A percentile compares a stretch with the other conserved stretches of the same genome.
Conservation (phyloP, 2,888 invertebrate species). For the Pammene fasciana region DNA sequence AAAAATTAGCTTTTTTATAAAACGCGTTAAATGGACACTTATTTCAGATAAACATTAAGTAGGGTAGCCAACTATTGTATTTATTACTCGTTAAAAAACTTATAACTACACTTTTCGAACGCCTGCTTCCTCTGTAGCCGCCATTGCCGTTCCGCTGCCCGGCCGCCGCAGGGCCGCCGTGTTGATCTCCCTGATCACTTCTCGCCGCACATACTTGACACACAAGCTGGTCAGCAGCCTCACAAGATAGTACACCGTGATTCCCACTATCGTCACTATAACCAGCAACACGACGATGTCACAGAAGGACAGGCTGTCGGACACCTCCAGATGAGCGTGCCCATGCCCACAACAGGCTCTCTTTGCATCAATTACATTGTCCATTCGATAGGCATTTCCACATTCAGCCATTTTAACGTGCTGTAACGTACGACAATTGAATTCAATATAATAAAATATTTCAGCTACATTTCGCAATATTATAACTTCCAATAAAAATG, state of each 20-base stretch:
- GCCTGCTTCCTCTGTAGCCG: not conserved
- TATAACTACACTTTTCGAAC: slow-evolving; percentile 32
- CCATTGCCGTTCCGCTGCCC: not conserved
- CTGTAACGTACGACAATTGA: slow-evolving; percentile 9
- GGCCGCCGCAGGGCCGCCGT: slow-evolving; percentile 27
- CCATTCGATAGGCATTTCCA: slow-evolving; percentile 22
- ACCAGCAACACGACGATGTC: slow-evolving; percentile 55
- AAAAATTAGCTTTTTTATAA: not conserved
- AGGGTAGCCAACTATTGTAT: too few relatives aligned
- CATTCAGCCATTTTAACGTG: slow-evolving; percentile 27
- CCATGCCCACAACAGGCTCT: slow-evolving; percentile 43
- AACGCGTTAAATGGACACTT: not conserved
- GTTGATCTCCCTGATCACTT: slow-evolving; percentile 53
- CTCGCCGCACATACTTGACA: slow-evolving; percentile 51
- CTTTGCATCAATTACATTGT: slow-evolving; percentile 14
- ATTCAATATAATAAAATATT: slow-evolving; percentile 17
- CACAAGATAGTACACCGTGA: slow-evolving; percentile 51
- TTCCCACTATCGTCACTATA: slow-evolving; percentile 50
- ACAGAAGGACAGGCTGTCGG: slow-evolving; percentile 52
- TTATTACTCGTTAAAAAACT: not conserved
- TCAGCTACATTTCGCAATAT: slow-evolving; percentile 5
- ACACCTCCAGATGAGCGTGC: slow-evolving; percentile 61
- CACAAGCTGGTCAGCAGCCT: slow-evolving; percentile 52
- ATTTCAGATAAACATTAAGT: too few relatives aligned
- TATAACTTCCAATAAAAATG: slow-evolving; percentile 20